Evolutionary conservation across 2,797 vertebrate species (phyloP).

Genomic region (Periophthalmus magnuspinnatus): DNA sequence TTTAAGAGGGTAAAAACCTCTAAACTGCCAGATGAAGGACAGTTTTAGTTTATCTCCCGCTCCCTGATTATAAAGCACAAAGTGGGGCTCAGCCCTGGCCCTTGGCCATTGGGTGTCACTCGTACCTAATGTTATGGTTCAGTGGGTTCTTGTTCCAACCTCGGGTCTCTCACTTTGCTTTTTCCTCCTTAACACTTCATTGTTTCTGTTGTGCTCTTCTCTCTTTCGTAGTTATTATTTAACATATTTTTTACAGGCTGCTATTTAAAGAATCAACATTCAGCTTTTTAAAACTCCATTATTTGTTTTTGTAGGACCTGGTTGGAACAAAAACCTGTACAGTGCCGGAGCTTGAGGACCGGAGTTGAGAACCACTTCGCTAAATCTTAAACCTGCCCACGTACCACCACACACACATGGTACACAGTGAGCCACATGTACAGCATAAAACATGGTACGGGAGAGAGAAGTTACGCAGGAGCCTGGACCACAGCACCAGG

Average conservation of each 20-base stretch:
- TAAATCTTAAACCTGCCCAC: constrained; percentile 72
- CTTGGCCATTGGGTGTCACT: constrained; percentile 29
- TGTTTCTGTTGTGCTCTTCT: constrained; percentile 80
- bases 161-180: constrained; percentile 78
- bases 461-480: constrained; percentile 74
- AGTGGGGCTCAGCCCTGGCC: constrained; percentile 71
- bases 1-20: constrained; percentile 28
- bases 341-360: constrained; percentile 87
- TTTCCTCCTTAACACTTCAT: constrained; percentile 61
- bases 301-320: constrained; percentile 90
- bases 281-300: constrained; percentile 81
- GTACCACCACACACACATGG: constrained; percentile 42
- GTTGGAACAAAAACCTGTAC: constrained; percentile 90
- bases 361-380: constrained; percentile 87
- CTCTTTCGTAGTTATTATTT: constrained; percentile 64
- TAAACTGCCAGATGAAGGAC: constrained; percentile 35
- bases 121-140: constrained; percentile 49
- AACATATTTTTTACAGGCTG: constrained; percentile 74
- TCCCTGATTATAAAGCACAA: constrained; percentile 56
- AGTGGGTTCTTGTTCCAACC: constrained; percentile 87
- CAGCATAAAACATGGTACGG: constrained; percentile 77
- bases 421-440: constrained; percentile 46
- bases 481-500: constrained; percentile 78
- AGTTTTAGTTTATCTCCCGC: constrained; percentile 39
- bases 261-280: constrained; percentile 66